Evolutionary conservation across 2,888 invertebrate species (phyloP).

Genomic region (Petrophora chlorosata): DNA sequence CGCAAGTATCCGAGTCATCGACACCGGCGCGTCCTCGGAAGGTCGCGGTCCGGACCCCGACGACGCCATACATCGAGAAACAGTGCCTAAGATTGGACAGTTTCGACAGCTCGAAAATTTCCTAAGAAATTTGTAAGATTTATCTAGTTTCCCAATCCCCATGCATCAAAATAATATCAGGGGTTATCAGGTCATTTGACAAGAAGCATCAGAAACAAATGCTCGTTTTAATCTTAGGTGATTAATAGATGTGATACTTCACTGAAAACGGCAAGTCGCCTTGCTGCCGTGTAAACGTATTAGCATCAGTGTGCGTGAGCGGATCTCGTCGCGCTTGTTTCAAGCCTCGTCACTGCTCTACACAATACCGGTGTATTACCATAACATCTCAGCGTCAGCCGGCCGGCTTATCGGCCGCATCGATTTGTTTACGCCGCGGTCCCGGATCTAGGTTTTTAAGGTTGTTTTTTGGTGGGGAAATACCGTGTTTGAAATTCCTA

Average conservation of each 20-base stretch:
- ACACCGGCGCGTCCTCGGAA: constrained; percentile 65
- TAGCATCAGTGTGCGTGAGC: neutral
- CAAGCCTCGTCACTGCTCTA: constrained; percentile 8
- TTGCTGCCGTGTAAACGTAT: neutral
- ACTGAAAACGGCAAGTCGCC: no score
- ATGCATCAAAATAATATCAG: no score
- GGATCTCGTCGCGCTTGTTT: neutral
- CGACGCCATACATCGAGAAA: constrained; percentile 24
- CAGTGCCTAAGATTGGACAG: constrained; percentile 17
- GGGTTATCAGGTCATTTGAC: no score
- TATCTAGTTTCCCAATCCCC: no score
- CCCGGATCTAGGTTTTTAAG: constrained; percentile 57
- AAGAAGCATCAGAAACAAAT: no score
- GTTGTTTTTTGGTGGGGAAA: constrained; percentile 32
- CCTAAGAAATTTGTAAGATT: no score
- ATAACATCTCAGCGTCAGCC: constrained; percentile 38
- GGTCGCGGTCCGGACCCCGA: constrained; percentile 52
- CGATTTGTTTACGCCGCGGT: constrained; percentile 47
- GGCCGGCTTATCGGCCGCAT: constrained; percentile 47
- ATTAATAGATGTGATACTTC: no score
- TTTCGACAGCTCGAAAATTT: no score
- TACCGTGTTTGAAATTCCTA: constrained; percentile 23
- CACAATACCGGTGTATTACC: constrained; percentile 41
- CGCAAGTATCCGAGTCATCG: constrained; percentile 62
- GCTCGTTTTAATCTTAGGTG: no score